Conservation (phyloP, 1,140 invertebrate genomes). For the Pissodes strobi region DNA sequence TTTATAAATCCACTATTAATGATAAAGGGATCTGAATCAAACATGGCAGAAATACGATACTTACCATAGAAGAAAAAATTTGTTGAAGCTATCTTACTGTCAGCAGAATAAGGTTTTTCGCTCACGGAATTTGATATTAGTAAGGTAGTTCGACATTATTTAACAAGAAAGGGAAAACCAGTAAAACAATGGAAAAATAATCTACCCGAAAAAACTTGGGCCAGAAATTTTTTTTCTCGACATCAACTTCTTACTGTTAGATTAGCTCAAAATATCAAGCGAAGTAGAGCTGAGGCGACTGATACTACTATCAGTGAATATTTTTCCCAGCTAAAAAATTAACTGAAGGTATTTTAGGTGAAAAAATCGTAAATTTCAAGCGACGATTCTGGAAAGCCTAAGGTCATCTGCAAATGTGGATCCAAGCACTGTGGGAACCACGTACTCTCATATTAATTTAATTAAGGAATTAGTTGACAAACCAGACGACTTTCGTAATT, state of each 20-base stretch:
- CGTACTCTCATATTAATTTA: neutral
- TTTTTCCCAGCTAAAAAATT: neutral
- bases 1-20: too few species aligned
- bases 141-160: neutral
- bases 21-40: too few species aligned
- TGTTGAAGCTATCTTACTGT: too few species aligned
- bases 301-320: neutral
- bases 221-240: neutral
- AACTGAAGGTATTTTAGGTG: constrained; percentile 2
- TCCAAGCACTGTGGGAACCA: neutral
- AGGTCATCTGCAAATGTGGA: neutral
- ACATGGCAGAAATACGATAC: too few species aligned
- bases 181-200: neutral
- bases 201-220: too few species aligned
- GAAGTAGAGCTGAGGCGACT: neutral
- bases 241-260: neutral
- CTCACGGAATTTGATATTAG: neutral
- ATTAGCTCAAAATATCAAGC: constrained; percentile 13
- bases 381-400: neutral
- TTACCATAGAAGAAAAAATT: too few species aligned
- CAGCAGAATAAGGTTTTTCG: constrained; percentile 1
- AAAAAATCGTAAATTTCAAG: neutral
- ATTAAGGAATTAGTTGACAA: too few species aligned
- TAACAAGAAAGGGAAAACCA: neutral
- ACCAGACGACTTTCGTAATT: too few species aligned